Conservation (phyloP, 2,888 invertebrate genomes). For the Formica aserva region DNA sequence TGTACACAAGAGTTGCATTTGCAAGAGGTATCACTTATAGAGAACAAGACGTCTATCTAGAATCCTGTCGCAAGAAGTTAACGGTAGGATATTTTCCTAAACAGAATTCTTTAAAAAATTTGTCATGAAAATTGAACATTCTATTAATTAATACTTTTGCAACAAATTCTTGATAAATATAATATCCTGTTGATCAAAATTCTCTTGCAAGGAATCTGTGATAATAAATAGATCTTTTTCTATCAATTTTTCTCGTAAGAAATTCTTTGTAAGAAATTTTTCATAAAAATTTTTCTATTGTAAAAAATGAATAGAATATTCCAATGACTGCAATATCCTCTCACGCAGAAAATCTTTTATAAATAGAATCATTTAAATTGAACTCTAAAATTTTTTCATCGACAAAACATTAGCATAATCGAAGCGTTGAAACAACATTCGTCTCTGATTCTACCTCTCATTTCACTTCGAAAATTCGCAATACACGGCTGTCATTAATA, state of each 20-base stretch:
- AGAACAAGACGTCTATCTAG: neutral
- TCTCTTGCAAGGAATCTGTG: neutral
- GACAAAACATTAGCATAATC: constrained; percentile 5
- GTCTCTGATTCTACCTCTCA: constrained; percentile 53
- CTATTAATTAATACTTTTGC: neutral
- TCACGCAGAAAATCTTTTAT: neutral
- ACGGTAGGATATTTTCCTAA: constrained; percentile 10
- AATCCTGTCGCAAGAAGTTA: neutral
- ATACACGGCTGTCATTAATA: constrained; percentile 76
- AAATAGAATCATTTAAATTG: neutral
- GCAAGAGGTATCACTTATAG: neutral
- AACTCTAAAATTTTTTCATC: neutral
- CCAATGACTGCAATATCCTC: neutral
- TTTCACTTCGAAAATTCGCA: constrained; percentile 68
- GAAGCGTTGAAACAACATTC: neutral
- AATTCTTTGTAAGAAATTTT: neutral
- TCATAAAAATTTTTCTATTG: neutral
- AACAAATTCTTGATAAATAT: neutral
- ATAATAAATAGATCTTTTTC: neutral
- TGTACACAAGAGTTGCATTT: neutral
- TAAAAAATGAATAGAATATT: neutral
- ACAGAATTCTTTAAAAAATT: neutral
- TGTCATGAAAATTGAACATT: neutral
- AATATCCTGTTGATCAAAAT: neutral
- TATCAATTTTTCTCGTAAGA: neutral